Evolutionary conservation across 2,797 vertebrate genomes (phyloP), one percentile per base, ranked within the genome.

Genomic region (Sebastes iracundus): DNA sequence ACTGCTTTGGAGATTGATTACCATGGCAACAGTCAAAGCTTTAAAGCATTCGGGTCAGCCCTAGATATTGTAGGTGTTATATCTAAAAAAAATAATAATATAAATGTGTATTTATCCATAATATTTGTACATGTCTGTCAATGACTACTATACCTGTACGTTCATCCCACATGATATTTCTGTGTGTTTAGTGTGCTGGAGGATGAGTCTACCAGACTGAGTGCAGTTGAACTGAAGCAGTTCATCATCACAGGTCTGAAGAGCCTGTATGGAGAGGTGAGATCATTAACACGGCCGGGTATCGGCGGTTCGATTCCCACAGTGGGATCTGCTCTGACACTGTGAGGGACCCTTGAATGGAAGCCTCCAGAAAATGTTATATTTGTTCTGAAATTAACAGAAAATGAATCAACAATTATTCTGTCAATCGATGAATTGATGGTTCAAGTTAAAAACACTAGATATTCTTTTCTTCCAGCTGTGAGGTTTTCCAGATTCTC

Each of bases 251-350:
- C 94, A 1, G 97, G 97, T 27, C 92, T 99, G 69, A 96, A 90
- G 89, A 96, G 93, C 58, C 92, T 99, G 60, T 96, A 96, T 55
- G 98, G 98, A 86, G 98, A 99, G 97, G 98, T 99, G 92, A 61
- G 88, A 5, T 49, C 35, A 67, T 6, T 2, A 27, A n/a, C 30
- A 7, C 1, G 0, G 18, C n/a, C 2, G 3, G 6, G 18, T 5
- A 4, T 20, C 56, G 12, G n/a, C 16, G 5, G 66, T 69, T 53
- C 3, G 23, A 77, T 28, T 69, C 28, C 56, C n/a, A 0, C 0
- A 4, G 33, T 9, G 63, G 3, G 42, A 65, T 65, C 22, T 58
- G 32, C 46, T 55, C 12, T 22, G 56, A 30, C 4, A 3, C 49
- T n/a, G 42, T 14, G 63, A 20, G 38, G n/a, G n/a, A 16, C 33